phyloP scores from a whole-genome alignment of 2,797 vertebrate species.

The Acanthiza pusilla region DNA sequence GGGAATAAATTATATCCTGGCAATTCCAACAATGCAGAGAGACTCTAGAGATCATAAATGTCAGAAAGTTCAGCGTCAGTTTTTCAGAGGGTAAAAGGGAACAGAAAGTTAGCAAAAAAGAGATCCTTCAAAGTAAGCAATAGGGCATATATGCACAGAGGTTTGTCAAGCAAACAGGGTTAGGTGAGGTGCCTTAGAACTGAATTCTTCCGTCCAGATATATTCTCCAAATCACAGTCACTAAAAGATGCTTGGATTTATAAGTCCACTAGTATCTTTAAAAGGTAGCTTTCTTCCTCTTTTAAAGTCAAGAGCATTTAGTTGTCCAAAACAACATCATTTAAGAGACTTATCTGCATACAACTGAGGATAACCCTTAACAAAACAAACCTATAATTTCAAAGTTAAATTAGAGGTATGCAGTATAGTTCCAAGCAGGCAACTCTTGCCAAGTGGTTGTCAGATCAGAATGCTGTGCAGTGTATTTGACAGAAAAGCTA shows the following conservation, averaged over 20 bases:
- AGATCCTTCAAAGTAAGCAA: neutral
- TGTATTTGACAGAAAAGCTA: conserved; percentile 2
- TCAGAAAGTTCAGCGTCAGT: neutral
- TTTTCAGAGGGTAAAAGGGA: neutral
- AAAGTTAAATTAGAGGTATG: neutral
- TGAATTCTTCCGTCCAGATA: neutral
- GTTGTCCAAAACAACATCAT: neutral
- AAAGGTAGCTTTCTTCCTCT: neutral
- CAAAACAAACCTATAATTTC: neutral
- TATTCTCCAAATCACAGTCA: neutral
- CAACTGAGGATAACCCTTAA: neutral
- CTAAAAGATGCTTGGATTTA: neutral
- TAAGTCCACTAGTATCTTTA: neutral
- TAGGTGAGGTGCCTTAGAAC: neutral
- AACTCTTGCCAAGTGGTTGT: neutral
- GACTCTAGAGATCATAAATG: neutral
- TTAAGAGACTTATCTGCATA: neutral
- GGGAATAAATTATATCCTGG: neutral
- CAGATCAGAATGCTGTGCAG: neutral
- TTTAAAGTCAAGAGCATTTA: neutral
- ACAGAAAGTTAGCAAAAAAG: neutral
- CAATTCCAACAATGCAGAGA: neutral
- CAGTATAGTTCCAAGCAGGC: neutral
- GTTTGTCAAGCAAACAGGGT: neutral
- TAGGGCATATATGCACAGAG: neutral